A percentile compares a stretch with the other conserved stretches of the same genome.
These are phyloP conservation scores for Amphipyra tragopoginis DNA, from an alignment of 2,888 invertebrate genomes.

Conservation along the genomic window DNA sequence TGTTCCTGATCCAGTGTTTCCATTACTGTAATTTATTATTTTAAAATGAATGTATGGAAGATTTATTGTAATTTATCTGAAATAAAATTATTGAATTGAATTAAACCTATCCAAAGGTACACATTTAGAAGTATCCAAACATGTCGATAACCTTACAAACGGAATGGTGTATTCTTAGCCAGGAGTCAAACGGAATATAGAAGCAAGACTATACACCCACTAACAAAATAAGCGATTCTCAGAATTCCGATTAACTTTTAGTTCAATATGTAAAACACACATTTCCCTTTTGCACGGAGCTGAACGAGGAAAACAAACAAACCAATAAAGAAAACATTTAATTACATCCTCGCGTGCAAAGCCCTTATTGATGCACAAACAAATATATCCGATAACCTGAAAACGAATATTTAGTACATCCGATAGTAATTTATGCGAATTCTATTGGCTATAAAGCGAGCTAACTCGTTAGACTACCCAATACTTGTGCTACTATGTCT, in stretches of 20 bases:
- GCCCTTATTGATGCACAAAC: constrained; percentile 25
- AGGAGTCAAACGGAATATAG: too few relatives aligned
- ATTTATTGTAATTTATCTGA: too few relatives aligned
- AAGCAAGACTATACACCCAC: too few relatives aligned
- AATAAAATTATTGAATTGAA: too few relatives aligned
- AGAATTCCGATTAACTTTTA: background rate
- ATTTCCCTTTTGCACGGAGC: constrained; percentile 6
- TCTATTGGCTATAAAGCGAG: constrained; percentile 33
- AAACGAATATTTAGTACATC: constrained; percentile 44
- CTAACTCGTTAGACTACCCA: constrained; percentile 31
- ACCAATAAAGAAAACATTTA: constrained; percentile 48
- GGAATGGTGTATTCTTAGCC: too few relatives aligned
- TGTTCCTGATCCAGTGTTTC: too few relatives aligned
- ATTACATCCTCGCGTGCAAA: constrained; percentile 47
- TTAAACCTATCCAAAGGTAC: too few relatives aligned
- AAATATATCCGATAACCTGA: constrained; percentile 28
- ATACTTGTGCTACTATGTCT: constrained; percentile 32
- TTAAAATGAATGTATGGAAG: too few relatives aligned
- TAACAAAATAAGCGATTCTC: too few relatives aligned
- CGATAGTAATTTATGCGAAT: constrained; percentile 45
- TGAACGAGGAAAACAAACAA: constrained; percentile 27
- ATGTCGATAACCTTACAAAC: too few relatives aligned
- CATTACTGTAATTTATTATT: too few relatives aligned
- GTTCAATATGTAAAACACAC: constrained; percentile 6
- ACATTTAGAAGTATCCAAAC: too few relatives aligned